These are phyloP conservation scores for Oxytorus armatus DNA, from an alignment of 2,888 invertebrate species.

Conservation along the genomic window DNA sequence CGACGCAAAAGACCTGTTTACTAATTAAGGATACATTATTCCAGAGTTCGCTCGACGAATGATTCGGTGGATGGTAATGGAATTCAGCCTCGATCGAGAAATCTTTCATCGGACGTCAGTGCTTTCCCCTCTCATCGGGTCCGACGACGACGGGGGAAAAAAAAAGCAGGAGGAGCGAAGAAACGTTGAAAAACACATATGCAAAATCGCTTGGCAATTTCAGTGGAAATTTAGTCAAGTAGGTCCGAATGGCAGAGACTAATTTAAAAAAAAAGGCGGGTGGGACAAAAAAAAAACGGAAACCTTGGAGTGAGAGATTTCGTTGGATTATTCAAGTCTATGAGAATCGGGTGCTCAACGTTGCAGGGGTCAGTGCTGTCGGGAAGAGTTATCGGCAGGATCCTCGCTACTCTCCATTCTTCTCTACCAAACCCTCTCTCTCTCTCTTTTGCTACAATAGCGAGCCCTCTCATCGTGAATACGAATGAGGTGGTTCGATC, in stretches of 20 bases:
- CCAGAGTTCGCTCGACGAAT: constrained; percentile 5
- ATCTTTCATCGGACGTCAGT: constrained; percentile 14
- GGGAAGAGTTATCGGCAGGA: constrained; percentile 58
- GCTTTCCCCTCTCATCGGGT: neutral
- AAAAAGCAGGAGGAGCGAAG: neutral
- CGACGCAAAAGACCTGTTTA: neutral
- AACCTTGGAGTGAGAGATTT: constrained; percentile 32
- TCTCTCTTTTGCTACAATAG: no score
- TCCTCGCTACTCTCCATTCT: constrained; percentile 54
- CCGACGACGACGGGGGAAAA: constrained; percentile 14
- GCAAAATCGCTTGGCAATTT: constrained; percentile 33
- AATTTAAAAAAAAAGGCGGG: constrained; percentile 35
- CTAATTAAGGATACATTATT: constrained; percentile 14
- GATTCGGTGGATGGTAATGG: constrained; percentile 12
- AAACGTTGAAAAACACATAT: neutral
- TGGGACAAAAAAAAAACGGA: neutral
- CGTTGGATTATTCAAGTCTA: constrained; percentile 39
- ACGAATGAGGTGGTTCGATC: constrained; percentile 79
- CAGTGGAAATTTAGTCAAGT: constrained; percentile 35
- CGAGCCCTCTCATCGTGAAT: constrained; percentile 77
- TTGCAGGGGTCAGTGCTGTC: constrained; percentile 45
- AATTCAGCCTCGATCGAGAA: neutral
- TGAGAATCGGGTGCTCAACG: constrained; percentile 33
- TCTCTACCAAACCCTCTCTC: constrained; percentile 19
- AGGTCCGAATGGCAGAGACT: constrained; percentile 22